These are phyloP conservation scores for Cardiocondyla obscurior DNA, from an alignment of 1,140 invertebrate genomes.

Conservation along the genomic window DNA sequence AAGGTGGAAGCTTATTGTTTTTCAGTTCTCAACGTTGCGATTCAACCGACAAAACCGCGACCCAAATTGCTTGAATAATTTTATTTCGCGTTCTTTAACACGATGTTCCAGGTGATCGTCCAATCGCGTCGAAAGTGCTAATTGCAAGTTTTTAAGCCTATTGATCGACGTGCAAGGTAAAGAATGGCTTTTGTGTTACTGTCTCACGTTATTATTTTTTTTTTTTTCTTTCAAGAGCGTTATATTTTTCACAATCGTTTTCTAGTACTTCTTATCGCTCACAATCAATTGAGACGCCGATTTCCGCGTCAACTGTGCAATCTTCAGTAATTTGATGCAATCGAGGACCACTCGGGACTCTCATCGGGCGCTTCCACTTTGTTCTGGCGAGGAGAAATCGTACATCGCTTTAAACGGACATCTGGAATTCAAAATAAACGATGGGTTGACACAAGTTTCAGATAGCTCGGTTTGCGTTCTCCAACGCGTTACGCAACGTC, in stretches of 20 bases:
- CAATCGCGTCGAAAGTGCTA: background rate
- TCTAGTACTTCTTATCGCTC: background rate
- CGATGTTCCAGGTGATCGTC: background rate
- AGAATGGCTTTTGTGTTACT: background rate
- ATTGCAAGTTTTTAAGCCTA: background rate
- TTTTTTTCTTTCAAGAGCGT: background rate
- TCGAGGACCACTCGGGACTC: background rate
- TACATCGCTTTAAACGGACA: background rate
- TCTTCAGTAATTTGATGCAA: background rate
- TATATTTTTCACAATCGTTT: background rate
- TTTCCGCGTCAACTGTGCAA: background rate
- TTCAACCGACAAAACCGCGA: background rate
- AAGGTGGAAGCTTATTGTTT: background rate
- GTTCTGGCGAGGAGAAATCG: background rate
- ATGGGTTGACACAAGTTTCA: slow-evolving; percentile 16
- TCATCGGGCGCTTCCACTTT: background rate
- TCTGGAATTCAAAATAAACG: background rate
- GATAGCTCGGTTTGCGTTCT: background rate
- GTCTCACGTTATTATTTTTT: background rate
- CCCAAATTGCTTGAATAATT: background rate
- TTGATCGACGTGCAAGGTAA: background rate
- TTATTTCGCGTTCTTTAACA: background rate
- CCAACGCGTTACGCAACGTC: background rate
- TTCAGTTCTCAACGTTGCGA: background rate
- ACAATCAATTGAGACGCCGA: background rate